Evolutionary conservation across 2,888 invertebrate genomes (phyloP).

Genomic region (Augiades crinisus): DNA sequence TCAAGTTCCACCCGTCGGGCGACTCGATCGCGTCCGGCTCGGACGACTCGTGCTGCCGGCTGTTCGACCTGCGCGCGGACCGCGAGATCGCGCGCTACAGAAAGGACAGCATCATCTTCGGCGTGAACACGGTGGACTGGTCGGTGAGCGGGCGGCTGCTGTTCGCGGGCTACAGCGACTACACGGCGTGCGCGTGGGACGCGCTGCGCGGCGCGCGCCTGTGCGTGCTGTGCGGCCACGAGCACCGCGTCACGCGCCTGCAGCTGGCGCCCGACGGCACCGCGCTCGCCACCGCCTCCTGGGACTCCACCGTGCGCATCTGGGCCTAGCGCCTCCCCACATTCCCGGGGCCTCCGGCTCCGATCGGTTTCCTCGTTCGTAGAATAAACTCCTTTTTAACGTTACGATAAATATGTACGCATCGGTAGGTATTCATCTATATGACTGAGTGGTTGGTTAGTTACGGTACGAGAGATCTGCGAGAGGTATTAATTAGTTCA

Average conservation of each 20-base stretch:
- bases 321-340: slow-evolving; percentile 41
- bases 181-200: slow-evolving; percentile 99
- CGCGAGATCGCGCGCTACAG: slow-evolving; percentile 97
- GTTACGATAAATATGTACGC: slow-evolving; percentile 2
- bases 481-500: slow-evolving; percentile 28
- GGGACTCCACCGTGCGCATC: slow-evolving; percentile 83
- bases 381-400: neutral
- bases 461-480: slow-evolving; percentile 12
- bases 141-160: slow-evolving; percentile 96
- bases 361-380: neutral
- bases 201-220: slow-evolving; percentile 95
- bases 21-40: slow-evolving; percentile 98
- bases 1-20: slow-evolving; percentile 99
- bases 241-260: slow-evolving; percentile 95
- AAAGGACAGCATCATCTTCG: slow-evolving; percentile 98
- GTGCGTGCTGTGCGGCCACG: slow-evolving; percentile 96
- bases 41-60: slow-evolving; percentile 96
- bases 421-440: neutral
- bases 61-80: slow-evolving; percentile 98
- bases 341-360: neutral
- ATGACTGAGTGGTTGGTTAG: neutral
- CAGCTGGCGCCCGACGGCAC: slow-evolving; percentile 98
- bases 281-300: slow-evolving; percentile 97
- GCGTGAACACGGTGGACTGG: slow-evolving; percentile 97
- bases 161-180: slow-evolving; percentile 99